Conservation (phyloP, 2,888 invertebrate genomes). For the Hirtodrosophila alboralis region DNA sequence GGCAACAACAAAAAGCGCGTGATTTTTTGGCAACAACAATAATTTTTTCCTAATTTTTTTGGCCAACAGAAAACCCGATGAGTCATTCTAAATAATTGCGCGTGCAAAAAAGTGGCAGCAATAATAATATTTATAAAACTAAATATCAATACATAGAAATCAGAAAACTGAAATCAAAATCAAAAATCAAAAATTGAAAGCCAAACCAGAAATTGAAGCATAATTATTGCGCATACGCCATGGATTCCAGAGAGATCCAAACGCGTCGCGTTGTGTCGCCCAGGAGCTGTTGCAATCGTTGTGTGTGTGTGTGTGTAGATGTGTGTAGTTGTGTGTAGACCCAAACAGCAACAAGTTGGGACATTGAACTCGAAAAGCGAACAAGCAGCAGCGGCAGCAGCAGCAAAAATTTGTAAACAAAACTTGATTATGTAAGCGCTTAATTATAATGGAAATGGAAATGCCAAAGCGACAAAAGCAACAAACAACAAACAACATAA, state of each 20-base stretch:
- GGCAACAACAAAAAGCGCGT: slow-evolving; percentile 43
- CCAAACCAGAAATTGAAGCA: slow-evolving; percentile 32
- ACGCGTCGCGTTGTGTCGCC: slow-evolving; percentile 34
- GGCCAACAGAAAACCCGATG: slow-evolving; percentile 69
- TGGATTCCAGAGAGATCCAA: slow-evolving; percentile 71
- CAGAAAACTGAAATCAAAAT: slow-evolving; percentile 17
- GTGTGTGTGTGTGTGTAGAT: slow-evolving; percentile 6
- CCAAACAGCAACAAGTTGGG: slow-evolving; percentile 54
- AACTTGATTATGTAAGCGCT: slow-evolving; percentile 71
- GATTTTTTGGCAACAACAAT: slow-evolving; percentile 59
- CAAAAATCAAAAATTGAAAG: slow-evolving; percentile 15
- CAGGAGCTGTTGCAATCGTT: slow-evolving; percentile 74
- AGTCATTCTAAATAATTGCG: slow-evolving; percentile 75
- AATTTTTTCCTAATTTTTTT: slow-evolving; percentile 39
- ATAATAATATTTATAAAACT: slow-evolving; percentile 59
- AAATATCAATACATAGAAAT: slow-evolving; percentile 55
- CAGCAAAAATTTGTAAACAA: slow-evolving; percentile 73
- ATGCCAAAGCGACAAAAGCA: slow-evolving; percentile 62
- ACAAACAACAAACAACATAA: no score
- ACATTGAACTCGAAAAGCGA: slow-evolving; percentile 77
- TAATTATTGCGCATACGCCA: slow-evolving; percentile 61
- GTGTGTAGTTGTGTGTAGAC: slow-evolving; percentile 13
- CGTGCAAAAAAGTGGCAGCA: slow-evolving; percentile 58
- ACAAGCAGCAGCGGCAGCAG: slow-evolving; percentile 39
- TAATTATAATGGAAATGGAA: slow-evolving; percentile 78